phyloP scores from a whole-genome alignment of 2,113 vertebrate species.

The Coptodon bakossiorum region DNA sequence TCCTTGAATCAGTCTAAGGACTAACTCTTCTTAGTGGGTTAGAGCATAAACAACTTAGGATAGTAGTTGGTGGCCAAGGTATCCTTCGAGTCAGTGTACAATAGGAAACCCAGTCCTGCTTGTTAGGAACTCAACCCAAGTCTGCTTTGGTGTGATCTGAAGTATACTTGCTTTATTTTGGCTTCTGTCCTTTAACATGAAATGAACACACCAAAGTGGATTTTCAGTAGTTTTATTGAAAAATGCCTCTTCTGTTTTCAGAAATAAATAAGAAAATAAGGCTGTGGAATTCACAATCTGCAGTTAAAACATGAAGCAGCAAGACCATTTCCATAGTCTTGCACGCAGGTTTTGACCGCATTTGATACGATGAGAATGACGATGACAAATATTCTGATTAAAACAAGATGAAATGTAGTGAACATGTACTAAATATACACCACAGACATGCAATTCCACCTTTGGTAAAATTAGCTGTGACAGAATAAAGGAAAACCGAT shows the following conservation, averaged over 20 bases:
- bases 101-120: neutral
- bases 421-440: conserved; percentile 92
- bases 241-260: conserved; percentile 99
- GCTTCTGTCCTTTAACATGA: neutral
- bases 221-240: conserved; percentile 99
- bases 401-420: conserved; percentile 59
- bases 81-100: neutral
- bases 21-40: neutral
- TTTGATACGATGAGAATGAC: conserved; percentile 81
- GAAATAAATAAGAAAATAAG: conserved; percentile 99
- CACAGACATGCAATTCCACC: conserved; percentile 96
- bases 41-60: neutral
- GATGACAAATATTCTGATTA: conserved; percentile 81
- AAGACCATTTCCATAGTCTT: conserved; percentile 89
- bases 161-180: neutral
- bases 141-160: neutral
- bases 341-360: conserved; percentile 87
- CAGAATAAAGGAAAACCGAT: conserved; percentile 81
- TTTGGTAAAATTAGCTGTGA: conserved; percentile 86
- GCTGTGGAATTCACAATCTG: conserved; percentile 99
- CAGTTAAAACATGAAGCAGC: conserved; percentile 93
- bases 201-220: neutral
- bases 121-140: neutral
- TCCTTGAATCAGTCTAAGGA: neutral
- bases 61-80: neutral